Evolutionary conservation across 2,888 invertebrate genomes (phyloP), one percentile per base, ranked within the genome.

Genomic region (Rotaria magnacalcarata): DNA sequence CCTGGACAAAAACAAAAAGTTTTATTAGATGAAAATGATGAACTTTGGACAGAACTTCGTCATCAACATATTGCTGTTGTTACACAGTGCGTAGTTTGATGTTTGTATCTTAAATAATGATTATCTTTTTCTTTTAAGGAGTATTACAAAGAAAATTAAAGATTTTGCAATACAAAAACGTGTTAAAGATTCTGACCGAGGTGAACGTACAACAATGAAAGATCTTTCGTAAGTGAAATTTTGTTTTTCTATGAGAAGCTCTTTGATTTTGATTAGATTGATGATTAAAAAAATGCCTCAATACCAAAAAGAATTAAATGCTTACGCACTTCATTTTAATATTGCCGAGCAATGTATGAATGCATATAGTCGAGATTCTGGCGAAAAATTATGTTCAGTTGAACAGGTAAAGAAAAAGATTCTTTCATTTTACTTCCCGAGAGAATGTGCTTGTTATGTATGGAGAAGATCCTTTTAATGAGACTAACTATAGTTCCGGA

Each of bases 231-330:
- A 67, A 16, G 67, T 67, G 7, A 19, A 34, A 27, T 14, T 34
- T 19, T 19, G 7, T 67, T 67, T 16, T 2, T 41, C 19, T 8
- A 34, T 19, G 1, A 60, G 14, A 14, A 2, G 10, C 8, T 60
- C 1, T 14, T 24, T 60, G 4, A 27, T n/a, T n/a, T 60, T 27
- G 4, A 24, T 19, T 67, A 96, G 96, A 0, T 95, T 96, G 91
- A 98, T 99, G 97, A 97, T 99, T 89, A 99, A 99, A 92, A 98
- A 98, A 92, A 99, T 99, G 97, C 99, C 99, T 0, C 99, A 99
- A 91, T 98, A 99, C 91, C 99, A 99, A 92, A 99, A 99, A 91
- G 99, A 99, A 91, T 92, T 99, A 89, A 97, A 96, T 88, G 98
- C 98, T 92, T 99, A 99, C 92, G 96, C 97, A 24, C 98, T 98